Evolutionary conservation across 2,113 vertebrate species (phyloP), one percentile per base, ranked within the genome.

Genomic region (Hoplias malabaricus): DNA sequence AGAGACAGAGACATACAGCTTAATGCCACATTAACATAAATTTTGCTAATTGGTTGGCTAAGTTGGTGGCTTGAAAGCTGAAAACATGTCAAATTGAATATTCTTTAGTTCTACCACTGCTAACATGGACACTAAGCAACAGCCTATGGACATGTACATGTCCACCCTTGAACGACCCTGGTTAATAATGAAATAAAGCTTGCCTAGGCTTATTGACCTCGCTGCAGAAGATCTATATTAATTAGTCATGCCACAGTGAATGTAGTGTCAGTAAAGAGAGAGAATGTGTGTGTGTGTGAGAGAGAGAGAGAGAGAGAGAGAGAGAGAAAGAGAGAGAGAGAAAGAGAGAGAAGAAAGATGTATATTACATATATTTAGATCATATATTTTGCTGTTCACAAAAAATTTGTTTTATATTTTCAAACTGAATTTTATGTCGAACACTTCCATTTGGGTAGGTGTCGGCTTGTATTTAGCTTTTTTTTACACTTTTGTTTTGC

Each of bases 181-280:
- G 43, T 75, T 80, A 46, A 59, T 79, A 81, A 79, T 29, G 33
- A 69, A 69, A 62, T 81, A 74, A 73, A 84, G 80, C 79, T 76
- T 6, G 6, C 4, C 81, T 78, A 72, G 80, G 1, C 75, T 19
- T 67, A 50, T 57, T 34, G 62, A 73, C 76, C 8, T n/a, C 57
- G 14, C 43, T 43, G 33, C 14, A 11, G 73, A 73, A 76, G 83
- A 70, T 75, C 73, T 36, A 53, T 79, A 74, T 46, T n/a, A 59
- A 70, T 67, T 38, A 40, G 38, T 57, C 72, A 50, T 62, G 53
- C 65, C 48, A 40, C n/a, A 16, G 42, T 72, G 76, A 71, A 33
- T 56, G 7, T n/a, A n/a, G n/a, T n/a, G n/a, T n/a, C n/a, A n/a
- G n/a, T n/a, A n/a, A n/a, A n/a, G n/a, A n/a, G n/a, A n/a, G n/a